Evolutionary conservation across 2,113 vertebrate genomes (phyloP).

Genomic region (Murina feae): DNA sequence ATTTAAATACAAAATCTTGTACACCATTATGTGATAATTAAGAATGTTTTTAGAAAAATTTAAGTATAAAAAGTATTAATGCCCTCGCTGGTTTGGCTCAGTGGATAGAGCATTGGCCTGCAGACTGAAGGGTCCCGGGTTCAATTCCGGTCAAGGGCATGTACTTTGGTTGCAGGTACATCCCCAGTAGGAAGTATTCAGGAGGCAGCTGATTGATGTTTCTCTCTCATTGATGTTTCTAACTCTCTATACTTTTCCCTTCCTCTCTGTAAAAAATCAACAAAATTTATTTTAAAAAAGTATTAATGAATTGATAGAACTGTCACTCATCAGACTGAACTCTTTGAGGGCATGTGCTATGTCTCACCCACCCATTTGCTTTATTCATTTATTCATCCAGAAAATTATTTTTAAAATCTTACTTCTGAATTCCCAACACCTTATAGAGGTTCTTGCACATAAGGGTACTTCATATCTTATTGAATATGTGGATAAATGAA

Average conservation of each 20-base stretch:
- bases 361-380: neutral
- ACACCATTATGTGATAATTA: neutral
- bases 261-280: no score
- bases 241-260: no score
- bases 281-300: no score
- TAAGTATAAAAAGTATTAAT: conserved; percentile 2
- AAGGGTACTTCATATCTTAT: neutral
- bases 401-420: neutral
- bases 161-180: no score
- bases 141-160: no score
- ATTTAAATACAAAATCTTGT: conserved; percentile 15
- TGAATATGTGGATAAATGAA: neutral
- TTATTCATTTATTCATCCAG: neutral
- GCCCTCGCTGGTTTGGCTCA: no score
- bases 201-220: no score
- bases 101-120: no score
- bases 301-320: neutral
- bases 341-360: neutral
- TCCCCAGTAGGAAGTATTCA: no score
- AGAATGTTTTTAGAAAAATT: neutral
- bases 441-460: neutral
- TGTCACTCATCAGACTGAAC: neutral
- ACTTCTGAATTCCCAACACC: neutral
- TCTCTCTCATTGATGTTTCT: no score
- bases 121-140: no score